A percentile compares a stretch with the other conserved stretches of the same genome.
Conservation (phyloP, 1,140 invertebrate genomes). For the Eriocheir sinensis region DNA sequence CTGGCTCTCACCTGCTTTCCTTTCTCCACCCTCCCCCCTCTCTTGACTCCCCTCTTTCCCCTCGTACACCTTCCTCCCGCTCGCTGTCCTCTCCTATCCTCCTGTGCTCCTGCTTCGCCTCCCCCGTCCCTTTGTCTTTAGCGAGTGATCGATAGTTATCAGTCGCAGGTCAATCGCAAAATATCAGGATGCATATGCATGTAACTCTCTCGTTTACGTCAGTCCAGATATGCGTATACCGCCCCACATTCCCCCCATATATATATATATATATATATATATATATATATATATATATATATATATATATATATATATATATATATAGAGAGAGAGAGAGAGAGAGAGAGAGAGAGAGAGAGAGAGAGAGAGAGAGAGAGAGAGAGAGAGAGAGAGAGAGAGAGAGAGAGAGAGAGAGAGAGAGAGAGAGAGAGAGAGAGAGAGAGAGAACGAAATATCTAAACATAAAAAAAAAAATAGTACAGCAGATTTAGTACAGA, state of each 20-base stretch:
- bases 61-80: neutral
- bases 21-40: neutral
- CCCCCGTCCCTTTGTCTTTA: neutral
- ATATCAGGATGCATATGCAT: no score
- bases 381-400: constrained; percentile 24
- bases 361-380: neutral
- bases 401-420: constrained; percentile 31
- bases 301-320: no score
- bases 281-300: no score
- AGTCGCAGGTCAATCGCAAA: no score
- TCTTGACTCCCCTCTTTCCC: neutral
- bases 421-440: constrained; percentile 38
- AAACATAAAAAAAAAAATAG: neutral
- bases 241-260: no score
- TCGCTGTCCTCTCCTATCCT: neutral
- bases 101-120: neutral
- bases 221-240: no score
- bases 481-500: no score
- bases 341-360: constrained; percentile 25
- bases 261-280: no score
- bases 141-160: no score
- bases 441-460: no score
- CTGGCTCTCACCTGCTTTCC: neutral
- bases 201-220: no score
- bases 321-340: no score